These are phyloP conservation scores for Carterocephalus palaemon DNA, from an alignment of 2,888 invertebrate genomes.

Conservation along the genomic window DNA sequence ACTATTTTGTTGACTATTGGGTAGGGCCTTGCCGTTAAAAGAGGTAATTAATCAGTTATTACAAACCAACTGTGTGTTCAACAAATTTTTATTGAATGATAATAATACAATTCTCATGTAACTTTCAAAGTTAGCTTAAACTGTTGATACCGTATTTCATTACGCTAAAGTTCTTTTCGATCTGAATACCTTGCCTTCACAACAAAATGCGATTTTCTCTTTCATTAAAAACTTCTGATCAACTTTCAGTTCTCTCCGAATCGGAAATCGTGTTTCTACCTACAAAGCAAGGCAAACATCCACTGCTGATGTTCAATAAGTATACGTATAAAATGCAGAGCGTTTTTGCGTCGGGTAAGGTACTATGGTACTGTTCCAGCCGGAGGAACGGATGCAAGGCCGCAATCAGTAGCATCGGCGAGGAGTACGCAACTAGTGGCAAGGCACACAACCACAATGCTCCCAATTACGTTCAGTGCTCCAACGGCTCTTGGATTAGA, in stretches of 20 bases:
- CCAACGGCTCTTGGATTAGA: slow-evolving; percentile 32
- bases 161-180: no score
- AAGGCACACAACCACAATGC: slow-evolving; percentile 41
- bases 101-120: no score
- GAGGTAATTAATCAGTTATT: no score
- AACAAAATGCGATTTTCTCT: not conserved
- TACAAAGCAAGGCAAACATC: slow-evolving; percentile 27
- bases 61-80: no score
- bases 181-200: no score
- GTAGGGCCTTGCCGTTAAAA: no score
- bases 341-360: slow-evolving; percentile 22
- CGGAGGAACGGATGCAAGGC: slow-evolving; percentile 31
- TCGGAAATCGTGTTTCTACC: slow-evolving; percentile 23
- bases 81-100: no score
- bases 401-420: slow-evolving; percentile 21
- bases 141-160: no score
- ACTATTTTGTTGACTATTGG: no score
- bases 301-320: slow-evolving; percentile 30
- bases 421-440: slow-evolving; percentile 18
- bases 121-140: no score
- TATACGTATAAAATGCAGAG: slow-evolving; percentile 31
- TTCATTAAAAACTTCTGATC: no score
- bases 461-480: slow-evolving; percentile 29
- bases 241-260: not conserved
- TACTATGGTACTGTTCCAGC: slow-evolving; percentile 33